These are phyloP conservation scores for Monopis laevigella DNA, from an alignment of 2,888 invertebrate genomes.

Conservation along the genomic window DNA sequence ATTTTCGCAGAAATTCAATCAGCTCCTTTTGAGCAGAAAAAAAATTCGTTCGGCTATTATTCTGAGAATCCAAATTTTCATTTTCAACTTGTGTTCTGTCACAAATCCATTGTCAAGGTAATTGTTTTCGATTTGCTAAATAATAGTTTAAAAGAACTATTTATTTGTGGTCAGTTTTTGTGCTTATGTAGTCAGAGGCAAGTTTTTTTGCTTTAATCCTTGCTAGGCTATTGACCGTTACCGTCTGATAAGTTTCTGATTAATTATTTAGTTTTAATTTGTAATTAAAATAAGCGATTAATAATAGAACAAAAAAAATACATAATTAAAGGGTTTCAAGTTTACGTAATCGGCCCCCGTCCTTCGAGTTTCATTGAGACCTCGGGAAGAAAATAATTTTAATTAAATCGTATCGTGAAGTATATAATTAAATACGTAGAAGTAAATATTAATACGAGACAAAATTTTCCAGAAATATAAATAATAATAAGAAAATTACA, in stretches of 20 bases:
- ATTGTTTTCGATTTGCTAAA: conserved; percentile 24
- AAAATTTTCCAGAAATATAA: too few relatives aligned
- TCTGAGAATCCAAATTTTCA: conserved; percentile 24
- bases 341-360: too few relatives aligned
- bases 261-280: too few relatives aligned
- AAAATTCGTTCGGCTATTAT: conserved; percentile 22
- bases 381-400: too few relatives aligned
- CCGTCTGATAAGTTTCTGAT: conserved; percentile 14
- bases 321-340: too few relatives aligned
- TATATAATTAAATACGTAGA: too few relatives aligned
- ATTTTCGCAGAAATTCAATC: conserved; percentile 21
- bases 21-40: conserved; percentile 13
- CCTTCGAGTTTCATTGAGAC: too few relatives aligned
- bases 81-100: conserved; percentile 20
- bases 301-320: too few relatives aligned
- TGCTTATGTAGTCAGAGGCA: conserved; percentile 13
- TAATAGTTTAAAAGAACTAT: conserved; percentile 22
- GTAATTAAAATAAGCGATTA: too few relatives aligned
- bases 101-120: conserved; percentile 21
- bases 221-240: conserved; percentile 23
- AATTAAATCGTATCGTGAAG: too few relatives aligned
- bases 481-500: too few relatives aligned
- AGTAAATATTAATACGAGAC: too few relatives aligned
- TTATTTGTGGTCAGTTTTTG: conserved; percentile 25
- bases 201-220: conserved; percentile 26